Conservation (phyloP, 2,888 invertebrate species). For the Oscheius sp. region DNA sequence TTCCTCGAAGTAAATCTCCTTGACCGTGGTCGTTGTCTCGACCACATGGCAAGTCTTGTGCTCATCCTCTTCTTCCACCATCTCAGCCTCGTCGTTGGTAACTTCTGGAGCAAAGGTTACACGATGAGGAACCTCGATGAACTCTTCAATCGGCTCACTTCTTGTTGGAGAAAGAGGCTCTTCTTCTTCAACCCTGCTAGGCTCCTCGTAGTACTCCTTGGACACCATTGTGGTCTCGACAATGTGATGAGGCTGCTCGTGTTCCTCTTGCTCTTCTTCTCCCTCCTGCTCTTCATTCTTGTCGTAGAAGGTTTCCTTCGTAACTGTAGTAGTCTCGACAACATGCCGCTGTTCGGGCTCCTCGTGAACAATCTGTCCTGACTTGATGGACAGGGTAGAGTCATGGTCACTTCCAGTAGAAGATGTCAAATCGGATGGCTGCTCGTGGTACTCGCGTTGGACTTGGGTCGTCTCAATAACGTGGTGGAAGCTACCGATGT, state of each 20-base stretch:
- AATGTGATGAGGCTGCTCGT: conserved; percentile 12
- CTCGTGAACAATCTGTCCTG: not conserved
- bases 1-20: not conserved
- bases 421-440: not conserved
- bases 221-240: conserved; percentile 23
- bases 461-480: conserved; percentile 41
- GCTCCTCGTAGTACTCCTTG: conserved; percentile 15
- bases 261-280: not conserved
- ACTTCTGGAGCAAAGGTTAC: too few relatives aligned
- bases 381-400: conserved; percentile 26
- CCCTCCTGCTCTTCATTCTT: conserved; percentile 11
- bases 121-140: too few relatives aligned
- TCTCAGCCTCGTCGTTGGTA: too few relatives aligned
- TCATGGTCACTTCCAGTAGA: conserved; percentile 24
- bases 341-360: conserved; percentile 10
- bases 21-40: conserved; percentile 8
- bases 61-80: too few relatives aligned
- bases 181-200: not conserved
- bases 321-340: conserved; percentile 11
- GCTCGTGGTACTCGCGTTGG: conserved; percentile 38
- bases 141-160: too few relatives aligned
- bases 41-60: not conserved
- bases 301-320: conserved; percentile 11
- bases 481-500: conserved; percentile 14
- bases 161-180: not conserved